Conservation (phyloP, 2,113 vertebrate species). For the Periophthalmodon schlosseri region DNA sequence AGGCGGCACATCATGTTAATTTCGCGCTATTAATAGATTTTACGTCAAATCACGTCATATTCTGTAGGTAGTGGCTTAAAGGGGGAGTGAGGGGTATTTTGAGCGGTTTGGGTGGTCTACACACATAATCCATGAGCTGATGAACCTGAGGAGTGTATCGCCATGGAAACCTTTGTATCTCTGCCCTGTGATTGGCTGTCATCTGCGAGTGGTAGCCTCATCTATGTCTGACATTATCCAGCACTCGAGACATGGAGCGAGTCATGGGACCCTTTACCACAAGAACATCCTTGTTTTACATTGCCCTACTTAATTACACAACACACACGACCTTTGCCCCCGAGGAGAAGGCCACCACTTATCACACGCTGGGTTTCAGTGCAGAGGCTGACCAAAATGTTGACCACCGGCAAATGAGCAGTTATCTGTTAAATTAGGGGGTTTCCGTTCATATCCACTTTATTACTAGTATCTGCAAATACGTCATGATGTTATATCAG, state of each 20-base stretch:
- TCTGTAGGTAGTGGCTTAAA: not conserved
- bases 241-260: slow-evolving; percentile 69
- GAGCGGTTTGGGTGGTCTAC: not conserved
- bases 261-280: slow-evolving; percentile 50
- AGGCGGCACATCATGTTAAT: not conserved
- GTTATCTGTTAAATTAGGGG: not conserved
- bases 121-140: not conserved
- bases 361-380: not conserved
- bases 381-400: not conserved
- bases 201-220: slow-evolving; percentile 68
- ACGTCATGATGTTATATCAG: not conserved
- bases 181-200: slow-evolving; percentile 65
- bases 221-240: slow-evolving; percentile 79
- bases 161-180: slow-evolving; percentile 78
- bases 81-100: not conserved
- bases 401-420: not conserved
- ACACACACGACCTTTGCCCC: not conserved
- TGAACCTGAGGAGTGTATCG: slow-evolving; percentile 68
- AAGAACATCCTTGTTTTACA: slow-evolving; percentile 19
- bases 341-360: not conserved
- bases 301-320: not conserved
- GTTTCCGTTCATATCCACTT: not conserved
- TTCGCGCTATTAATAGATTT: not conserved
- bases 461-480: not conserved
- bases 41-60: not conserved